Percentiles rank a stretch among this genome's conserved stretches.
phyloP scores from a whole-genome alignment of 2,888 invertebrate species.

The Rhamnusium bicolor region DNA sequence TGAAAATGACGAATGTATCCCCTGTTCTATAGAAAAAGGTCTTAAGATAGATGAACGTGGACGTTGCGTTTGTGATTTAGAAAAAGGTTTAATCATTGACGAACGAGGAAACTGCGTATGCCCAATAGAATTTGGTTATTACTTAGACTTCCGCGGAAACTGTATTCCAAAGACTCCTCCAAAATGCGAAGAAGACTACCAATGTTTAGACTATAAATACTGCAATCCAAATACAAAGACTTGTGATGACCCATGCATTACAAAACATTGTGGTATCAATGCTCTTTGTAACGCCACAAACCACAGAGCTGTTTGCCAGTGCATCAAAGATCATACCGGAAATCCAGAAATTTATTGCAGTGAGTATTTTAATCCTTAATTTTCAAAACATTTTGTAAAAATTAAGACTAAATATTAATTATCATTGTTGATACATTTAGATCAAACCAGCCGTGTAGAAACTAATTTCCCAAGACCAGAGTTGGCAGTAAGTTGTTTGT shows the following conservation, averaged over 20 bases:
- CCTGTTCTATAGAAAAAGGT: slow-evolving; percentile 82
- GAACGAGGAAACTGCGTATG: slow-evolving; percentile 85
- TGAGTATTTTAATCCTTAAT: slow-evolving; percentile 68
- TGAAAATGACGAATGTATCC: slow-evolving; percentile 83
- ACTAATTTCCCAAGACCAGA: slow-evolving; percentile 90
- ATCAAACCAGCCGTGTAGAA: slow-evolving; percentile 67
- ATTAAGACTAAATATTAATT: background rate
- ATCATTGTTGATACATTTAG: slow-evolving; percentile 51
- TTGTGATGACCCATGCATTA: slow-evolving; percentile 86
- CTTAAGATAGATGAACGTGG: slow-evolving; percentile 84
- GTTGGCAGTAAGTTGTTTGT: slow-evolving; percentile 90
- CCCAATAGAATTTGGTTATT: slow-evolving; percentile 80
- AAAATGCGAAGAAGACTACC: slow-evolving; percentile 80
- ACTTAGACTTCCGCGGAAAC: slow-evolving; percentile 75
- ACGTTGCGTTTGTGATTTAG: slow-evolving; percentile 86
- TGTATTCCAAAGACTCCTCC: slow-evolving; percentile 74
- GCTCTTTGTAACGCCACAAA: slow-evolving; percentile 85
- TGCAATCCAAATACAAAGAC: slow-evolving; percentile 81
- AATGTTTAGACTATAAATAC: slow-evolving; percentile 84
- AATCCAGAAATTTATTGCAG: slow-evolving; percentile 84
- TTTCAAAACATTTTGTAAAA: too few species aligned
- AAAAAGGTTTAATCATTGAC: slow-evolving; percentile 84
- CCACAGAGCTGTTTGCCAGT: slow-evolving; percentile 85
- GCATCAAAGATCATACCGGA: slow-evolving; percentile 83
- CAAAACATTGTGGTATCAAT: slow-evolving; percentile 82